Conservation (phyloP, 1,140 invertebrate genomes). For the Pararge aegeria region DNA sequence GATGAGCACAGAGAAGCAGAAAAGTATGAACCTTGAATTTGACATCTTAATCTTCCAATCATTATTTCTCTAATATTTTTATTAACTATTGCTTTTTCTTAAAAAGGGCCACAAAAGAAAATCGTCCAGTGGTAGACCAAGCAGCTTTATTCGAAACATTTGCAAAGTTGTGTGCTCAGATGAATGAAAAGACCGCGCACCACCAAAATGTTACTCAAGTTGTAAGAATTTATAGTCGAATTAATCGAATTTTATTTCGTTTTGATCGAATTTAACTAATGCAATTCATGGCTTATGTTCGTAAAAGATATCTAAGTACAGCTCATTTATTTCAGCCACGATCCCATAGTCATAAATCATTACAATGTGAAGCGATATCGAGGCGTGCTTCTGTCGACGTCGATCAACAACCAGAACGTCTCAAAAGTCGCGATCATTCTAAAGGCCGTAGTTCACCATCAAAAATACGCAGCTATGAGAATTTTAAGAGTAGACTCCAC, state of each 20-base stretch:
- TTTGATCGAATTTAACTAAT: too few relatives aligned
- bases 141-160: conserved; percentile 56
- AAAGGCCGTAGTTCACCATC: conserved; percentile 42
- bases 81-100: neutral
- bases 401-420: conserved; percentile 34
- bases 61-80: neutral
- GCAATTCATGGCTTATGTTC: too few relatives aligned
- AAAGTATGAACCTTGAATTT: conserved; percentile 5
- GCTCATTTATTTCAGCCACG: conserved; percentile 40
- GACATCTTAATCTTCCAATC: neutral
- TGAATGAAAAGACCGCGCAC: conserved; percentile 45
- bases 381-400: conserved; percentile 36
- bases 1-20: conserved; percentile 12
- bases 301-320: too few relatives aligned
- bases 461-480: conserved; percentile 49
- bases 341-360: conserved; percentile 63
- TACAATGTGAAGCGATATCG: conserved; percentile 59
- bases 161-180: conserved; percentile 57
- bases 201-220: conserved; percentile 26
- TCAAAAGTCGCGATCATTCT: conserved; percentile 39
- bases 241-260: too few relatives aligned
- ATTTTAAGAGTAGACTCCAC: conserved; percentile 32
- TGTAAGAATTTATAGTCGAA: conserved; percentile 36
- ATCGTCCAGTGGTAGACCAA: conserved; percentile 41
- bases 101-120: conserved; percentile 39